Conservation (phyloP, 2,113 vertebrate species). For the Thinocorus orbignyianus region DNA sequence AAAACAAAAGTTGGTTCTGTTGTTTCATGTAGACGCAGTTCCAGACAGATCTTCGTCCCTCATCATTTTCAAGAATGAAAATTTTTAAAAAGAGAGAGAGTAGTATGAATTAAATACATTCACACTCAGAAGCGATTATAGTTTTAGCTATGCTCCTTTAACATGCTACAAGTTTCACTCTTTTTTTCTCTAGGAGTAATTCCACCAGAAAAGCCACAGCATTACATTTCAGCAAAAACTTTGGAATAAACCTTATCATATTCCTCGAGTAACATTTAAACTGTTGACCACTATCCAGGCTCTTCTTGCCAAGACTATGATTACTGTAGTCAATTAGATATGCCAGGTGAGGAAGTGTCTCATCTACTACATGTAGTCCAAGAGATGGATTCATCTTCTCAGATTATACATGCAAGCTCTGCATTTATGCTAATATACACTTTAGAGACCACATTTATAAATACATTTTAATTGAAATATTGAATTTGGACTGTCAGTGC, state of each 20-base stretch:
- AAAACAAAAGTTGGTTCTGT: not conserved
- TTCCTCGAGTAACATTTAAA: not conserved
- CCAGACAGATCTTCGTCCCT: constrained; percentile 43
- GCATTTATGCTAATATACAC: constrained; percentile 44
- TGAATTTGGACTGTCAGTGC: constrained; percentile 71
- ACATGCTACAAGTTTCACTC: not conserved
- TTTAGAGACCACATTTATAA: constrained; percentile 66
- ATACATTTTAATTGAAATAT: constrained; percentile 67
- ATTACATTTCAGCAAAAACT: not conserved
- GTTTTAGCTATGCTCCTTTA: constrained; percentile 21
- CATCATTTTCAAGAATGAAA: constrained; percentile 20
- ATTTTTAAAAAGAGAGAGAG: not conserved
- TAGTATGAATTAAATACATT: constrained; percentile 14
- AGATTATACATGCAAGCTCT: constrained; percentile 41
- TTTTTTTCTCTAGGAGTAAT: not conserved
- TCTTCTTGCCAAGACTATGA: not conserved
- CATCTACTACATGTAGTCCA: constrained; percentile 3
- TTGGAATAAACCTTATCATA: not conserved
- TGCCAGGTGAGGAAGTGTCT: constrained; percentile 35
- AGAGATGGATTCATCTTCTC: constrained; percentile 36
- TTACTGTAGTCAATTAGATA: constrained; percentile 13
- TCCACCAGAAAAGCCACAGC: not conserved
- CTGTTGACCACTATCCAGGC: not conserved
- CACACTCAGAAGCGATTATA: not conserved
- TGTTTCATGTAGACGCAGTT: constrained; percentile 14